phyloP scores from a whole-genome alignment of 2,888 invertebrate species.

The Leucophora obtusa region DNA sequence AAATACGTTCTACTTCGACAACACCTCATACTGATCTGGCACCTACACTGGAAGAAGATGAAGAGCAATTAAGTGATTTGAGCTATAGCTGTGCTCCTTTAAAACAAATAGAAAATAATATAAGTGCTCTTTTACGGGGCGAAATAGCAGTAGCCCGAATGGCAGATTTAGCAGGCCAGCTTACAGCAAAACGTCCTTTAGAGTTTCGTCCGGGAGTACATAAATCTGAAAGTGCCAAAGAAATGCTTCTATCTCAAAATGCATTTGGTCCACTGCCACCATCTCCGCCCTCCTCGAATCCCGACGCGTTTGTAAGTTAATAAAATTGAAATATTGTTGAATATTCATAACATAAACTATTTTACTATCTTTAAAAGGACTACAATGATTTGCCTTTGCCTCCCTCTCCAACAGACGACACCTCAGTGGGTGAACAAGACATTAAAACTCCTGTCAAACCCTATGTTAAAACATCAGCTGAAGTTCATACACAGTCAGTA shows the following conservation, averaged over 20 bases:
- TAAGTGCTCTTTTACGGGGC: constrained; percentile 83
- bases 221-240: constrained; percentile 87
- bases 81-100: constrained; percentile 83
- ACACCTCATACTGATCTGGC: constrained; percentile 83
- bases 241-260: constrained; percentile 80
- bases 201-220: constrained; percentile 83
- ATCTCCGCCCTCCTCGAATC: constrained; percentile 76
- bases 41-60: constrained; percentile 85
- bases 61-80: constrained; percentile 81
- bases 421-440: constrained; percentile 80
- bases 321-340: not conserved
- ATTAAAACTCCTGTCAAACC: constrained; percentile 63
- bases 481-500: constrained; percentile 63
- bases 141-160: constrained; percentile 74
- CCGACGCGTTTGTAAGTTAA: constrained; percentile 69
- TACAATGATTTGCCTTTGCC: constrained; percentile 84
- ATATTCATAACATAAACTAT: not conserved
- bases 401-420: constrained; percentile 82
- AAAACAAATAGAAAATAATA: constrained; percentile 86
- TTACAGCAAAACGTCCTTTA: constrained; percentile 75
- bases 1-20: constrained; percentile 74
- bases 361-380: constrained; percentile 65
- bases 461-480: constrained; percentile 60
- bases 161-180: constrained; percentile 73
- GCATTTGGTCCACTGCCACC: constrained; percentile 78